A percentile compares a stretch with the other conserved stretches of the same genome.
Conservation (phyloP, 2,113 vertebrate genomes). For the Poicephalus meyeri region DNA sequence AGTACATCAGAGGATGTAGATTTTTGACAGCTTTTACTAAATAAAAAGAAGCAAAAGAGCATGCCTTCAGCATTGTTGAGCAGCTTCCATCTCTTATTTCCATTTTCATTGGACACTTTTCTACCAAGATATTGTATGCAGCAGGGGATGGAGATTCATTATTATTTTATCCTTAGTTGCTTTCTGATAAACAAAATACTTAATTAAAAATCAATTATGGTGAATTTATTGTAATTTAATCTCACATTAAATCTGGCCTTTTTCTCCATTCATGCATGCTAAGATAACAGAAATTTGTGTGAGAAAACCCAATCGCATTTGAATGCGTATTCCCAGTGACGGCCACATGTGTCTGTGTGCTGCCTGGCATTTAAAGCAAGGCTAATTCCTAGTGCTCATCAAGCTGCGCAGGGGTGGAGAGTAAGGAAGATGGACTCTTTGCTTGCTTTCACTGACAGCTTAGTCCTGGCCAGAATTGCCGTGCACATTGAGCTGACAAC, state of each 20-base stretch:
- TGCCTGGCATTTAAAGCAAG: not conserved
- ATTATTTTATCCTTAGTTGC: not conserved
- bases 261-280: conserved; percentile 2
- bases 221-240: conserved; percentile 20
- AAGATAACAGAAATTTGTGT: not conserved
- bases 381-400: not conserved
- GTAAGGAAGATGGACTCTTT: not conserved
- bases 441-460: not conserved
- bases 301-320: not conserved
- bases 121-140: not conserved
- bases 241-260: not conserved
- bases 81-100: conserved; percentile 27
- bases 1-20: conserved; percentile 56
- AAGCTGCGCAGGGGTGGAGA: not conserved
- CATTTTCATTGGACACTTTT: conserved; percentile 33
- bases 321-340: not conserved
- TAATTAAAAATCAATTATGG: not conserved
- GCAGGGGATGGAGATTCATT: not conserved
- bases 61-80: conserved; percentile 3
- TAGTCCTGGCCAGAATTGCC: not conserved
- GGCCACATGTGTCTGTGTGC: not conserved
- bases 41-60: conserved; percentile 14
- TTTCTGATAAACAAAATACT: conserved; percentile 12
- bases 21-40: conserved; percentile 70
- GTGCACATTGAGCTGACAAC: not conserved